Evolutionary conservation across 2,888 invertebrate genomes (phyloP).

Genomic region (Caenorhabditis angaria): DNA sequence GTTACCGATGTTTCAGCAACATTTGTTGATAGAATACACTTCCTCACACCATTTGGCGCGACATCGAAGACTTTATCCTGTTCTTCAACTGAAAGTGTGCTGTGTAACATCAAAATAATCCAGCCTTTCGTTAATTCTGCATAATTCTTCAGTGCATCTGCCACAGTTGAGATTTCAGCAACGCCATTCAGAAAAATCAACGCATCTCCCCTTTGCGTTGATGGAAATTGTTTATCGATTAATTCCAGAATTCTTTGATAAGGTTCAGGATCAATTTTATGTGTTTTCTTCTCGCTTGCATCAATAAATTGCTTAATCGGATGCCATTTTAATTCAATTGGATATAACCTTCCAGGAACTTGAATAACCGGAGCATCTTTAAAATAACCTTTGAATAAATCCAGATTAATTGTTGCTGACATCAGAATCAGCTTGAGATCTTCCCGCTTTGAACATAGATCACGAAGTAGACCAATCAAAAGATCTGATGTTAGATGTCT

Average conservation of each 20-base stretch:
- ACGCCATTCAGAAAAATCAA: conserved; percentile 88
- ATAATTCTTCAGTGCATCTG: conserved; percentile 78
- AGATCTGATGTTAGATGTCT: conserved; percentile 94
- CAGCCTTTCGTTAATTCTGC: conserved; percentile 82
- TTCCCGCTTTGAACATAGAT: conserved; percentile 77
- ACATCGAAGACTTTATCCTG: conserved; percentile 97
- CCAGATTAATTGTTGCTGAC: conserved; percentile 98
- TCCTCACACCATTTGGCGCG: conserved; percentile 90
- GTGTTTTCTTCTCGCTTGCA: conserved; percentile 76
- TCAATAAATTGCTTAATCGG: conserved; percentile 76
- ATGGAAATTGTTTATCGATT: conserved; percentile 88
- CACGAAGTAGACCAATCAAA: conserved; percentile 90
- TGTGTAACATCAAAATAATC: conserved; percentile 90
- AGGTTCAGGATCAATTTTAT: conserved; percentile 88
- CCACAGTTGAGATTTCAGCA: conserved; percentile 70
- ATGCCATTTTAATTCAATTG: conserved; percentile 88
- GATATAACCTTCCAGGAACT: conserved; percentile 92
- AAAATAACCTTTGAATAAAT: conserved; percentile 91
- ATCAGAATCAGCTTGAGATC: conserved; percentile 89
- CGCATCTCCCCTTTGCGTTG: conserved; percentile 88
- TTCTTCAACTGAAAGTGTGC: conserved; percentile 88
- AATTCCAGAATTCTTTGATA: conserved; percentile 90
- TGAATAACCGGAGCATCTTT: conserved; percentile 85
- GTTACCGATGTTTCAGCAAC: conserved; percentile 99
- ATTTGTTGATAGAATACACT: conserved; percentile 96